Conservation (phyloP, 2,113 vertebrate species). For the Oenanthe melanoleuca region DNA sequence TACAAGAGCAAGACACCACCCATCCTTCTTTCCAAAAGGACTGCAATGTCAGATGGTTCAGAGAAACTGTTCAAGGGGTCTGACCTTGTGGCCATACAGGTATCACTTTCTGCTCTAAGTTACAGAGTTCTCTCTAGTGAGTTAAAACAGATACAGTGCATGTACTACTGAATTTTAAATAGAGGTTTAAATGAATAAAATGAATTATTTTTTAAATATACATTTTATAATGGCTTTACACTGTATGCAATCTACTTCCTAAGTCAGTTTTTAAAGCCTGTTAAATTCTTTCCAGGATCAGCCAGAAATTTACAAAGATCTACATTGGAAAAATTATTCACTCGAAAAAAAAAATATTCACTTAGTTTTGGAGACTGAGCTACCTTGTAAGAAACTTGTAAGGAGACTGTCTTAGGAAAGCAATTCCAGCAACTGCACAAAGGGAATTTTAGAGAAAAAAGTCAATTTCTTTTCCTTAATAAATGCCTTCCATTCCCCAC, state of each 20-base stretch:
- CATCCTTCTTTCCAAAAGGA: not conserved
- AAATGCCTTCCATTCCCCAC: not conserved
- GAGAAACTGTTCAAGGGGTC: not conserved
- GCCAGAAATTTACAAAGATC: not conserved
- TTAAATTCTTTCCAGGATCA: not conserved
- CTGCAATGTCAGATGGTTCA: not conserved
- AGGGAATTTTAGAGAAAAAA: not conserved
- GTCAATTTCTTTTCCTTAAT: not conserved
- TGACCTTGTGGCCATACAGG: not conserved
- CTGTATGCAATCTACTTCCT: not conserved
- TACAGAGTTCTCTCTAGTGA: not conserved
- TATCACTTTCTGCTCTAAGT: slow-evolving; percentile 4
- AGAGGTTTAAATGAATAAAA: not conserved
- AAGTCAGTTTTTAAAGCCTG: not conserved
- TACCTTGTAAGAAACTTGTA: not conserved
- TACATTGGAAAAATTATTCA: not conserved
- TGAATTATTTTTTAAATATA: not conserved
- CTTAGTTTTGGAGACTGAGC: not conserved
- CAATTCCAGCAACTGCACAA: not conserved
- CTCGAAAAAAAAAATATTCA: not conserved
- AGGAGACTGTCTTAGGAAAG: not conserved
- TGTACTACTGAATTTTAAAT: not conserved
- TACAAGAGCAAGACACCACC: not conserved
- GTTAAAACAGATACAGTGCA: not conserved
- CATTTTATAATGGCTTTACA: not conserved